Evolutionary conservation across 2,888 invertebrate genomes (phyloP), one percentile per base, ranked within the genome.

Genomic region (Leistus spinibarbis): DNA sequence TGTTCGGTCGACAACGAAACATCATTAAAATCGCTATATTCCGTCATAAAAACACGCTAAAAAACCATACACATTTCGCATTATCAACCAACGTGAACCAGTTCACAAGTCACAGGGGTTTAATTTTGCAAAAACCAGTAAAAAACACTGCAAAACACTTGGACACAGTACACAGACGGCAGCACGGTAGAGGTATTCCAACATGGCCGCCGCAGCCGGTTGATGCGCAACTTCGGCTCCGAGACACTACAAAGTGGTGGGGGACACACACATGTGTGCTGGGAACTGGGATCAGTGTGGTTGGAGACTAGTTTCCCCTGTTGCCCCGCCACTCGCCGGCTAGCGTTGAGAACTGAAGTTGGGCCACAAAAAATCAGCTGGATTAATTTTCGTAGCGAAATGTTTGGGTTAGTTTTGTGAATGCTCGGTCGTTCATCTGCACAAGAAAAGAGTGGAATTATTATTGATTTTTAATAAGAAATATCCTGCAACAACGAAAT

Each of bases 151-250:
- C 56, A 69, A 67, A 75, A 69, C 68, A 69, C 69, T 69, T 56
- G 76, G 76, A 77, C 79, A 77, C 72, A 56, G 60, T 63, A 77
- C 79, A 76, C 79, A 79, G 80, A 76, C 79, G 77, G 82, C 83
- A 83, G 83, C 83, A 83, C 84, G 79, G 80, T 83, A 83, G 82
- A 63, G 78, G 78, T 79, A 82, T 82, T 82, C 77, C 84, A 85
- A 84, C 81, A 85, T 85, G 85, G 85, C 85, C 81, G 84, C 80
- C 77, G 69, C 56, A 64, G 76, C 74, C 76, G 67, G 72, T 72
- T 69, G 77, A 17, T 71, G 78, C 77, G 78, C 78, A 76, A 76
- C 77, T 66, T 73, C 76, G 76, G 72, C 68, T 57, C 77, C 75
- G 76, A 77, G 77, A 77, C 40, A 1, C 40, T 40, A 0, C 40